These are phyloP conservation scores for Parambassis ranga DNA, from an alignment of 2,797 vertebrate genomes.

Conservation along the genomic window DNA sequence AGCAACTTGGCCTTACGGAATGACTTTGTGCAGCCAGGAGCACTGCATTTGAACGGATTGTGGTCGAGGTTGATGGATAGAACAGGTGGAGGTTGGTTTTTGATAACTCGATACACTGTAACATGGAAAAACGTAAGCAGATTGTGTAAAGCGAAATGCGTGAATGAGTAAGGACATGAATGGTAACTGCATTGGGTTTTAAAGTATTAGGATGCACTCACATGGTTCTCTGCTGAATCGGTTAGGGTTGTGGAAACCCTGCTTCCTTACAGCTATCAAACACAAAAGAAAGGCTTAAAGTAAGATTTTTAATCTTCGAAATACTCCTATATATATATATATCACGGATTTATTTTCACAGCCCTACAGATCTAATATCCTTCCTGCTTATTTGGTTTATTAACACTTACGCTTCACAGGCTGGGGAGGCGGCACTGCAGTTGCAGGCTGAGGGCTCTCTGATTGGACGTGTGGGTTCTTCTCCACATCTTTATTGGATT, in stretches of 20 bases:
- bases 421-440: conserved; percentile 48
- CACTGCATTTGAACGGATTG: conserved; percentile 93
- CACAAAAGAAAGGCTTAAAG: not conserved
- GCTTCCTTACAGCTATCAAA: conserved; percentile 78
- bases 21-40: conserved; percentile 92
- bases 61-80: conserved; percentile 91
- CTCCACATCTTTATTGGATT: conserved; percentile 48
- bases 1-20: conserved; percentile 97
- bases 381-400: not conserved
- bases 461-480: conserved; percentile 58
- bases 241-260: conserved; percentile 83
- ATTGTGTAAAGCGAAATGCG: rapidly evolving
- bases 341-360: not conserved
- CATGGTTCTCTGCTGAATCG: conserved; percentile 86
- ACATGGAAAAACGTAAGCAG: not conserved
- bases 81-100: conserved; percentile 88
- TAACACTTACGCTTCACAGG: conserved; percentile 71
- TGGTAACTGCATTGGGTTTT: not conserved
- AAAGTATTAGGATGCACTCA: conserved; percentile 65
- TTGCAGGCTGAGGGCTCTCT: conserved; percentile 56
- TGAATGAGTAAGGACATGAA: not conserved
- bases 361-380: not conserved
- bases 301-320: too few species aligned
- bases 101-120: conserved; percentile 84
- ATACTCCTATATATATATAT: not conserved